phyloP scores from a whole-genome alignment of 2,888 invertebrate species.

The Trachelus tabidus region DNA sequence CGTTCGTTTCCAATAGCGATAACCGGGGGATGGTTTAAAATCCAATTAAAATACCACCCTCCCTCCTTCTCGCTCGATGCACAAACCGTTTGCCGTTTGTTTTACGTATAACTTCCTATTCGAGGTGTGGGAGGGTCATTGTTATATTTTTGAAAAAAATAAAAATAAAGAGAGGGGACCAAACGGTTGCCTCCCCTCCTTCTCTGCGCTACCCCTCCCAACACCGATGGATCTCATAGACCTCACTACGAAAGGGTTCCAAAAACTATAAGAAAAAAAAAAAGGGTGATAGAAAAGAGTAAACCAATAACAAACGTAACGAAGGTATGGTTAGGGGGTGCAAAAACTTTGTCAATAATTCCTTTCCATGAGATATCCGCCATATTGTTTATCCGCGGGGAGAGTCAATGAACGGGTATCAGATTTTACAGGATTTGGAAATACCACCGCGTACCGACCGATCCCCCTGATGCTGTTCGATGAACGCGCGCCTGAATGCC shows the following conservation, averaged over 20 bases:
- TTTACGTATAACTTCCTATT: neutral
- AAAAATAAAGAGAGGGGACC: too few species aligned
- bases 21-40: neutral
- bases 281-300: neutral
- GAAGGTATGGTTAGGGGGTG: too few species aligned
- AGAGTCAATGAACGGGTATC: neutral
- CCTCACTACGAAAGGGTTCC: neutral
- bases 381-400: too few species aligned
- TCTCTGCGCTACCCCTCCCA: too few species aligned
- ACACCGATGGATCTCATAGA: neutral
- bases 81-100: neutral
- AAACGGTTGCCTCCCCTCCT: too few species aligned
- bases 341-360: too few species aligned
- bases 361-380: too few species aligned
- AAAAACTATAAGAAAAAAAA: neutral
- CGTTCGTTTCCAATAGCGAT: neutral
- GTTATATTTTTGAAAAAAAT: neutral
- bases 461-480: slow-evolving; percentile 22
- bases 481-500: neutral
- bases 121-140: neutral
- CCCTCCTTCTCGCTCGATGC: neutral
- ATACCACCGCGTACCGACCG: slow-evolving; percentile 16
- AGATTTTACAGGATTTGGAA: slow-evolving; percentile 24
- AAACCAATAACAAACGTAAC: neutral
- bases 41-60: slow-evolving; percentile 1